Base-by-base conservation (phyloP, 2,888 invertebrate genomes). In the Eledona agricola region DNA sequence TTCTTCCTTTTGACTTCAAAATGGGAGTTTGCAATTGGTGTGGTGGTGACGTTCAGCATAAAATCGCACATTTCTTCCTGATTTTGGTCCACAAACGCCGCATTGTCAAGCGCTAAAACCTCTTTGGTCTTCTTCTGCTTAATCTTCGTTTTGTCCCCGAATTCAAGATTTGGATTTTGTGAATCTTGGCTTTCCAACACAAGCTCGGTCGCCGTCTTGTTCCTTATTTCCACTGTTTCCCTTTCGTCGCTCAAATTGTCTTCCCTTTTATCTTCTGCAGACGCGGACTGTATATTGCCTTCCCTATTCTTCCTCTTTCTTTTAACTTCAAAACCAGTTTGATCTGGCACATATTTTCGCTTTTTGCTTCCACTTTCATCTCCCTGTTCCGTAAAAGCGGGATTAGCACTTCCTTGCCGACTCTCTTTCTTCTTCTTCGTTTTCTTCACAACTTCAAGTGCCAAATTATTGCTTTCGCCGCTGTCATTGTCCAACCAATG, bases 31-130 rank as follows among this genome's bases (percentile, higher is more conserved):
- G 16, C 16, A 12, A 22, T 11, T 42, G 9, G 15, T 28, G 1
- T 4, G 22, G 29, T 32, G 15, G 6, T 31, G 17, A 15, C 13
- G 5, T 28, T 43, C 34, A 12, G 13, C 63, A 49, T 66, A 72
- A 50, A 73, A 72, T 31, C 71, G 60, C n/a, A 29, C 40, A n/a
- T 9, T 32, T 3, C 32, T 38, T 32, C 43, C 31, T 12, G 11
- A 11, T 43, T 31, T 49, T 7, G 11, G 13, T 26, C n/a, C n/a
- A n/a, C n/a, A n/a, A n/a, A n/a, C n/a, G n/a, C n/a, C n/a, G n/a
- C n/a, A n/a, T n/a, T n/a, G n/a, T n/a, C n/a, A n/a, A n/a, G n/a
- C n/a, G n/a, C n/a, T n/a, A 42, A 58, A 59, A 5, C 54, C 40
- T 15, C 47, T 51, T 6, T 29, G 38, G 2, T 20, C 28, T 28